These are phyloP conservation scores for Ladona fulva DNA, from an alignment of 1,140 invertebrate species.

Conservation along the genomic window DNA sequence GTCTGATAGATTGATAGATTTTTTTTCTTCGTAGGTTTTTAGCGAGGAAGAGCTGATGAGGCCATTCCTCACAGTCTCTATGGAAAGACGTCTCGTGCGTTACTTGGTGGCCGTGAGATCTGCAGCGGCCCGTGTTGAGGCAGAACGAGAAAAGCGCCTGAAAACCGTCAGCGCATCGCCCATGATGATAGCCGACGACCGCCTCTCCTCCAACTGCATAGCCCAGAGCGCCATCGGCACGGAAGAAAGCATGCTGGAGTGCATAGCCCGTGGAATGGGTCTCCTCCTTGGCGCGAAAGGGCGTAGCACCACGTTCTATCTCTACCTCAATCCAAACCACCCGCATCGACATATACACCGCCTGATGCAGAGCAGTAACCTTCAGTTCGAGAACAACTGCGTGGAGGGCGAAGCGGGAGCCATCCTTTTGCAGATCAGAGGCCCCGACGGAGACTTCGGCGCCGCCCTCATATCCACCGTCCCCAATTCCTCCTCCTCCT, in stretches of 20 bases:
- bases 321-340: constrained; percentile 30
- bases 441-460: constrained; percentile 12
- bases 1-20: constrained; percentile 1
- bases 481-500: background rate
- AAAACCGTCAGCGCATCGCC: constrained; percentile 33
- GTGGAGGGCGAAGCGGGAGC: background rate
- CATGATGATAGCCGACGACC: constrained; percentile 27
- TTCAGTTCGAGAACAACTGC: background rate
- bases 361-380: background rate
- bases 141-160: constrained; percentile 27
- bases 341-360: background rate
- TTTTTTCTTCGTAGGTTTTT: constrained; percentile 40
- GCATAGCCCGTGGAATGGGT: constrained; percentile 46
- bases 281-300: constrained; percentile 42
- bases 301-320: constrained; percentile 39
- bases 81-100: constrained; percentile 43
- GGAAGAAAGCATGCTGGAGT: constrained; percentile 23
- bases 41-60: constrained; percentile 40
- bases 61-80: constrained; percentile 36
- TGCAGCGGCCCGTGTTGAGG: constrained; percentile 27
- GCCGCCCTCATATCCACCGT: background rate
- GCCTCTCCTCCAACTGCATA: background rate
- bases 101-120: constrained; percentile 39
- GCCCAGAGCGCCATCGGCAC: background rate
- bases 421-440: background rate